phyloP scores from a whole-genome alignment of 2,888 invertebrate species.

The Ferrisia virgata region DNA sequence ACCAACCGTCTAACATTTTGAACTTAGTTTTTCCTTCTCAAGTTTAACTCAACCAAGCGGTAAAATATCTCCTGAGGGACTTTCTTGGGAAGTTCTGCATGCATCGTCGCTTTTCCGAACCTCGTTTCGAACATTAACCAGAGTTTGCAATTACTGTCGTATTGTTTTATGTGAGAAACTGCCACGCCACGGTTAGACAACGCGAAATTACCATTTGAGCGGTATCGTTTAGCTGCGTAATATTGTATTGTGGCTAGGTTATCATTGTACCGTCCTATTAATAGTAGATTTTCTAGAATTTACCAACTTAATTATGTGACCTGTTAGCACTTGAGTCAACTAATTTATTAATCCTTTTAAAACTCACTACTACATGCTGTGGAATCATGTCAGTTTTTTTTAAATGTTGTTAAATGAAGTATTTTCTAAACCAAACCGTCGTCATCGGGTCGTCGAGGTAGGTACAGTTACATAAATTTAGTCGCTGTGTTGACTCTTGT shows the following conservation, averaged over 20 bases:
- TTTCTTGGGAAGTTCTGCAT: constrained; percentile 31
- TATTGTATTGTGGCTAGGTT: constrained; percentile 15
- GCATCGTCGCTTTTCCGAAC: constrained; percentile 32
- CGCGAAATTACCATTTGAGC: constrained; percentile 29
- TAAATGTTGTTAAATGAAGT: constrained; percentile 9
- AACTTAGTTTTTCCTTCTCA: constrained; percentile 31
- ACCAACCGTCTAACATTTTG: constrained; percentile 31
- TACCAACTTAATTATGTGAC: constrained; percentile 9
- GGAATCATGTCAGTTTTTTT: constrained; percentile 3
- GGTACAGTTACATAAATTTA: background rate
- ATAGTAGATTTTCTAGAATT: constrained; percentile 1
- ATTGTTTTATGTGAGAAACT: constrained; percentile 25
- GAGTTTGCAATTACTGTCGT: constrained; percentile 33
- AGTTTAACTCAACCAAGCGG: constrained; percentile 31
- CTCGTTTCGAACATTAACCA: constrained; percentile 29
- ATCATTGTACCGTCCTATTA: constrained; percentile 11
- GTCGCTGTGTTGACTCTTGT: background rate
- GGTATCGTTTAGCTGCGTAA: constrained; percentile 24
- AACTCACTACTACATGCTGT: background rate
- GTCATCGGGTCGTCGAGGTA: too few relatives aligned
- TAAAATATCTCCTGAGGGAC: constrained; percentile 33
- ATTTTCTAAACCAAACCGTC: background rate
- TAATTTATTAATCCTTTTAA: constrained; percentile 29
- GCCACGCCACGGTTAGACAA: constrained; percentile 14
- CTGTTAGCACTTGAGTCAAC: background rate